Evolutionary conservation across 2,113 vertebrate species (phyloP).

Genomic region (Leptobrachium leishanense): DNA sequence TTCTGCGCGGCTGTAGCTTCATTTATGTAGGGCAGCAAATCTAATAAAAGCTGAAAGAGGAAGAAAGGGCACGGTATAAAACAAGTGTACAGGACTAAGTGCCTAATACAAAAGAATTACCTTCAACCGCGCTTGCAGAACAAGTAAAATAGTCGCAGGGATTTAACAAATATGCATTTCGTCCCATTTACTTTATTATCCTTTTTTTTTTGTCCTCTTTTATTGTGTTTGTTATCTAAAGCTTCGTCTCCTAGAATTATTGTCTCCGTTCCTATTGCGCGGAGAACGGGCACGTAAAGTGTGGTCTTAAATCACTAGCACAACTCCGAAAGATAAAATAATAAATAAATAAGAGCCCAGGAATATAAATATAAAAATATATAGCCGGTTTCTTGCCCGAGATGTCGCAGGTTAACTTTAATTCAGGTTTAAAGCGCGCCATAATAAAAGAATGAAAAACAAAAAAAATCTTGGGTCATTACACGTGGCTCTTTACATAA

Average conservation of each 20-base stretch:
- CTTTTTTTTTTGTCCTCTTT: background rate
- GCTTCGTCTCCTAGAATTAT: background rate
- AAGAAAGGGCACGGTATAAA: background rate
- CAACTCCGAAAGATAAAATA: no score
- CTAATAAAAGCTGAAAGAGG: background rate
- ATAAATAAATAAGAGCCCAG: background rate
- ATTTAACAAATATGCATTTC: slow-evolving; percentile 36
- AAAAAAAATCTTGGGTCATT: no score
- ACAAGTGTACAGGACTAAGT: slow-evolving; percentile 27
- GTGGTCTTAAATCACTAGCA: slow-evolving; percentile 16
- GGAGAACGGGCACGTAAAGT: background rate
- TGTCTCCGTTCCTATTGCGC: slow-evolving; percentile 1
- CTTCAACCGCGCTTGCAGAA: slow-evolving; percentile 8
- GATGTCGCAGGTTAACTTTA: no score
- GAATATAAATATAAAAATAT: slow-evolving; percentile 1
- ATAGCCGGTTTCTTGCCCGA: background rate
- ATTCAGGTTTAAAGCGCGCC: no score
- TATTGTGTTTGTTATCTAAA: slow-evolving; percentile 6
- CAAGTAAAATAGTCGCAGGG: slow-evolving; percentile 13
- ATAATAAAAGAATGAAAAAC: no score
- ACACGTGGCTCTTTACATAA: no score
- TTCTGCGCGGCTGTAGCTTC: background rate
- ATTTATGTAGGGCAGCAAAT: slow-evolving; percentile 26
- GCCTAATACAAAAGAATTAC: slow-evolving; percentile 32
- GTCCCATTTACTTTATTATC: slow-evolving; percentile 17